Evolutionary conservation across 2,888 invertebrate species (phyloP).

Genomic region (Sesia apiformis): DNA sequence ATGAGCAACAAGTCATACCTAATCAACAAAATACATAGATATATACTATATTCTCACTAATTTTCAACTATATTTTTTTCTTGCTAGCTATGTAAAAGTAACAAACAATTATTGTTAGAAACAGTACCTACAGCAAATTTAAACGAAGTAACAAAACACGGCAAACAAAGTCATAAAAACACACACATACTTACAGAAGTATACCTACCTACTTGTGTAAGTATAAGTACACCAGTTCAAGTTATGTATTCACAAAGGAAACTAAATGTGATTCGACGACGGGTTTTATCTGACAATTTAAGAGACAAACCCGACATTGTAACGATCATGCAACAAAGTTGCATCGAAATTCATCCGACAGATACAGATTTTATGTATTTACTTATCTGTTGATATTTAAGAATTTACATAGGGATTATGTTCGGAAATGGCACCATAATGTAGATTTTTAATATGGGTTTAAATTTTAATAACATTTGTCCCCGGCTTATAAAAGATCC

Average conservation of each 20-base stretch:
- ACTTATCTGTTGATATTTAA: constrained; percentile 25
- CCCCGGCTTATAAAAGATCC: neutral
- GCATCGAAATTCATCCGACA: constrained; percentile 11
- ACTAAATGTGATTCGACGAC: constrained; percentile 18
- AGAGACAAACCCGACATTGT: constrained; percentile 40
- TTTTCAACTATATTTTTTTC: too few species aligned
- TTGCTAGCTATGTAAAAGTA: too few species aligned
- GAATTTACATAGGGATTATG: constrained; percentile 17
- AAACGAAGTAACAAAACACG: too few species aligned
- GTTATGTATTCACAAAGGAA: constrained; percentile 6
- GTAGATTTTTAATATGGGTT: neutral
- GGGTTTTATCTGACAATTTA: constrained; percentile 45
- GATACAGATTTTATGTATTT: constrained; percentile 27
- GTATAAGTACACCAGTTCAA: neutral
- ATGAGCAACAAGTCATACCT: too few species aligned
- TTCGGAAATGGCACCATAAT: constrained; percentile 8
- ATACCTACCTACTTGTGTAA: neutral
- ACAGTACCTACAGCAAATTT: too few species aligned
- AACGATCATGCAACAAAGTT: constrained; percentile 26
- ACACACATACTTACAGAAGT: too few species aligned
- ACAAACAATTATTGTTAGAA: too few species aligned
- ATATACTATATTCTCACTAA: too few species aligned
- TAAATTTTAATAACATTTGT: neutral
- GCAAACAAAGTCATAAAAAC: too few species aligned
- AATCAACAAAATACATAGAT: too few species aligned